These are phyloP conservation scores for Pycnomerus fuliginosus DNA, from an alignment of 2,888 invertebrate genomes.

Conservation along the genomic window DNA sequence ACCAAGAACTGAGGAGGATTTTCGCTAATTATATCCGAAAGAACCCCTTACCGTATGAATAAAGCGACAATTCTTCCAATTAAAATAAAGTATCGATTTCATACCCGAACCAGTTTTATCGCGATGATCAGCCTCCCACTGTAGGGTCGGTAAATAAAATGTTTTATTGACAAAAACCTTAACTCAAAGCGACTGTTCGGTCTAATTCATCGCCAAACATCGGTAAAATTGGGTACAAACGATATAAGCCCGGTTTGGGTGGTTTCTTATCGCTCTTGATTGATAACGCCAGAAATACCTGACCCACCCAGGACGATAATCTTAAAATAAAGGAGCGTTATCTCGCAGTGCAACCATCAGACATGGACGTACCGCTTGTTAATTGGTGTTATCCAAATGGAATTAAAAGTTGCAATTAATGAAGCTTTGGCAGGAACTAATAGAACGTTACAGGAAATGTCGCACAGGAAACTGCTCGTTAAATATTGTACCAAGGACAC, in stretches of 20 bases:
- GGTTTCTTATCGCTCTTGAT: constrained; percentile 20
- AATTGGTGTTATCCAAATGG: no score
- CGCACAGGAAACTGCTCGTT: constrained; percentile 13
- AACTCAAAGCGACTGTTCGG: constrained; percentile 14
- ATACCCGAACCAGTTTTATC: constrained; percentile 9
- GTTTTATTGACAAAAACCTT: constrained; percentile 22
- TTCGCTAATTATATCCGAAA: constrained; percentile 59
- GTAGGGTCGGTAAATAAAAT: constrained; percentile 17
- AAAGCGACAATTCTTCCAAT: constrained; percentile 6
- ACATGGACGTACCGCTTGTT: no score
- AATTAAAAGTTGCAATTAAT: no score
- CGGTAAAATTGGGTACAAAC: constrained; percentile 16
- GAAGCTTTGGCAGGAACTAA: constrained; percentile 26
- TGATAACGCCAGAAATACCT: constrained; percentile 16
- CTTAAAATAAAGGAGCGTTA: constrained; percentile 18
- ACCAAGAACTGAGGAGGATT: constrained; percentile 67
- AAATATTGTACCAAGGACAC: constrained; percentile 15
- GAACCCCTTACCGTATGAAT: constrained; percentile 5
- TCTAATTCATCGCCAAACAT: constrained; percentile 21
- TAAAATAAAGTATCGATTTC: constrained; percentile 18
- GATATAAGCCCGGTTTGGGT: constrained; percentile 19
- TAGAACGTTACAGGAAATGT: constrained; percentile 18
- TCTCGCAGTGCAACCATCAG: constrained; percentile 2
- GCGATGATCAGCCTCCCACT: constrained; percentile 1
- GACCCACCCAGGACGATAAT: constrained; percentile 23